Base-by-base conservation (phyloP, 2,888 invertebrate species). In the Venustoraphidia nigricollis region DNA sequence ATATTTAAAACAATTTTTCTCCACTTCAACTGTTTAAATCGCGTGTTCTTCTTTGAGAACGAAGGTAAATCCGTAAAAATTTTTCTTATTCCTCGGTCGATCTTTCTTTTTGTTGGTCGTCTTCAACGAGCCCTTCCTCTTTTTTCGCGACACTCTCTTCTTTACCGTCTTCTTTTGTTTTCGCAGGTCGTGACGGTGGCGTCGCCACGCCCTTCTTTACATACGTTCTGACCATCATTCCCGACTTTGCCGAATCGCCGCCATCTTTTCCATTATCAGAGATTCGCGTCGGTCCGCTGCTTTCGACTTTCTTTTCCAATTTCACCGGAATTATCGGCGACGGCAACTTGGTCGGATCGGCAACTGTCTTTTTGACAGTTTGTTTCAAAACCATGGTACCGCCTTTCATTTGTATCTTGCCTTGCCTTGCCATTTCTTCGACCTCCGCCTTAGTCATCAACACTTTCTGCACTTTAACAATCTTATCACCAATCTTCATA, bases 361-460 rank as follows among this genome's bases (percentile, higher is more conserved):
- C 35, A 34, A 34, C 1, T 2, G 14, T 38, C 10, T 42, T 42
- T 39, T 46, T 46, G 10, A 27, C 6, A 14, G 52, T 40, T 37
- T 58, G 60, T 51, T 58, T 60, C 17, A 59, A 51, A 9, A 62
- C 50, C 51, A 61, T 56, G 2, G 59, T 59, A 45, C 58, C 58
- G 8, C 60, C 77, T 67, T 76, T 77, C 64, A 77, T 71, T 61
- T 75, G 72, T 17, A 78, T 69, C 39, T 77, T 75, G n/a, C 79
- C 81, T 54, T 79, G 71, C 57, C 76, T 77, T 2, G 77, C 72
- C 76, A 81, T 78, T 6, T 72, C 75, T 53, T 76, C 77, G 14
- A 79, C 76, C 59, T 81, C 77, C 1, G 78, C 76, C 62, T 79
- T 80, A 9, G 79, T 77, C 70, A 81, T 73, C 3, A 77, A 73